These are phyloP conservation scores for Conops quadrifasciatus DNA, from an alignment of 2,888 invertebrate genomes.

Conservation along the genomic window DNA sequence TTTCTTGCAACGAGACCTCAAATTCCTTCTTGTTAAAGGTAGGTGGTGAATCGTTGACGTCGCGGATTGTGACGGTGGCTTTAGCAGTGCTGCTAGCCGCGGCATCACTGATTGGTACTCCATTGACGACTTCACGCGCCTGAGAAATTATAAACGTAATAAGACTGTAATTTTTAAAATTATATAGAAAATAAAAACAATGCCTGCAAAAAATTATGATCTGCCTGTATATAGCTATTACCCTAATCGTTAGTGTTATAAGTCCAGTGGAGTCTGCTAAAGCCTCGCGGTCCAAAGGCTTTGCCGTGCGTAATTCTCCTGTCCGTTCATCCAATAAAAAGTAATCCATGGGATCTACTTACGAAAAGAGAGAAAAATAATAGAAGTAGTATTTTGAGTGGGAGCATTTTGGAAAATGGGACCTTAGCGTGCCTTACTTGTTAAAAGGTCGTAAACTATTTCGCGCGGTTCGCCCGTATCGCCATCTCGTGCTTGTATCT, in stretches of 20 bases:
- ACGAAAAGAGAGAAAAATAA: conserved; percentile 39
- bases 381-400: neutral
- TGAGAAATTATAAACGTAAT: conserved; percentile 51
- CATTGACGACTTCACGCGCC: conserved; percentile 83
- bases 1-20: conserved; percentile 81
- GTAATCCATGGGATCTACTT: conserved; percentile 84
- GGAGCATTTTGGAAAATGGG: neutral
- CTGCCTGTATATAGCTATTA: conserved; percentile 65
- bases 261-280: conserved; percentile 81
- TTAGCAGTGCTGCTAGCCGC: conserved; percentile 76
- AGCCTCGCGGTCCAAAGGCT: conserved; percentile 85
- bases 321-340: conserved; percentile 81
- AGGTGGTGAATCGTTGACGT: conserved; percentile 90
- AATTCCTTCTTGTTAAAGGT: conserved; percentile 84
- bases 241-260: conserved; percentile 77
- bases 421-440: conserved; percentile 70
- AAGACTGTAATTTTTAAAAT: no score
- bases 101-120: conserved; percentile 73
- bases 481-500: conserved; percentile 83
- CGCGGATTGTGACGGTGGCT: conserved; percentile 83
- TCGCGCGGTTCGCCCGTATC: conserved; percentile 84
- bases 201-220: conserved; percentile 9
- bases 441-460: conserved; percentile 79
- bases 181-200: neutral
- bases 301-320: conserved; percentile 84